Evolutionary conservation across 2,888 invertebrate genomes (phyloP), one percentile per base, ranked within the genome.

Genomic region (Archips xylosteana): DNA sequence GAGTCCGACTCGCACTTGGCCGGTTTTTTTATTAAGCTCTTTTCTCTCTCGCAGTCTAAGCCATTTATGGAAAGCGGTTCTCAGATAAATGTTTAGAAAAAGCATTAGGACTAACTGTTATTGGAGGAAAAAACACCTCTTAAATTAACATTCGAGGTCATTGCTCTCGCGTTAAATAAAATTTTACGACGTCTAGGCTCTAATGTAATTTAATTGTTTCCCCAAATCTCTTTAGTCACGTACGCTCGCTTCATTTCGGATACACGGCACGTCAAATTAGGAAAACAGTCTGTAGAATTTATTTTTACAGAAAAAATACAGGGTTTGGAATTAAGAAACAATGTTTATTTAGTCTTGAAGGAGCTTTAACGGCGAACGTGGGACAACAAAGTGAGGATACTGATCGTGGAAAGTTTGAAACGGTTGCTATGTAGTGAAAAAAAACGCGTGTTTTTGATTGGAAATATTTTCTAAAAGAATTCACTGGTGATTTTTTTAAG

Each of bases 201-300:
- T 63, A 34, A 63, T 64, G 66, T 71, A 66, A 69, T 59, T 64
- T 64, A 69, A 73, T 73, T 64, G 73, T 73, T 73, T 60, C 51
- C 49, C 57, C 47, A 69, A 69, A 73, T 73, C 68, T 69, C 59
- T 73, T 73, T 64, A 69, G 68, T 68, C 68, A 73, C 73, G 73
- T 73, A 73, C 64, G 10, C 57, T 57, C 34, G 15, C 32, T 63
- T 73, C 73, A 64, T 73, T 69, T 49, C 39, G 42, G 64, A 73
- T 69, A 73, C 73, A 15, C 3, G 49, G 68, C 73, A 73, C 68
- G 73, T 73, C 49, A 73, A 73, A 73, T 73, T 64, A 73, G 42
- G 68, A 51, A 72, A 72, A 74, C 70, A 70, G 65, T 5, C 54
- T 45, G 54, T 45, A 36, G 64, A 74, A 74, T 70, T 73, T 74